These are phyloP conservation scores for Drosophila sulfurigaster DNA, from an alignment of 1,140 invertebrate genomes.

Conservation along the genomic window DNA sequence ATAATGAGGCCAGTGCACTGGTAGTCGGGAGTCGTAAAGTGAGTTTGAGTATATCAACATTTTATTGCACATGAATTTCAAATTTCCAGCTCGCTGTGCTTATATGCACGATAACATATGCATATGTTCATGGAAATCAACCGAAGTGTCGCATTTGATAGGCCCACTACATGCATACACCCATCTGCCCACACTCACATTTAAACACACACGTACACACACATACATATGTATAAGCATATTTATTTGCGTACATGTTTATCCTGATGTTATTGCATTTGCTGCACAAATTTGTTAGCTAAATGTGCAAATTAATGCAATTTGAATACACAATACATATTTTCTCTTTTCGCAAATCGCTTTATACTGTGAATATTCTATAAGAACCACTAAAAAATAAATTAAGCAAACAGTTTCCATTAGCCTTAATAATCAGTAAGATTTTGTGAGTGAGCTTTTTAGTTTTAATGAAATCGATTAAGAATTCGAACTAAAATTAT, in stretches of 20 bases:
- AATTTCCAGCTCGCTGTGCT: constrained; percentile 26
- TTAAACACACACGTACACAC: too few species aligned
- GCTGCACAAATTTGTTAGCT: constrained; percentile 26
- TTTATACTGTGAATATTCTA: too few species aligned
- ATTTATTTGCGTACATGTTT: constrained; percentile 7
- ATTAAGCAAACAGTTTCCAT: background rate
- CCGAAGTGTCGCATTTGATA: constrained; percentile 46
- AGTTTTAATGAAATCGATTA: too few species aligned
- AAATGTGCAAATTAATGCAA: constrained; percentile 48
- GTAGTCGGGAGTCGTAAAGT: too few species aligned
- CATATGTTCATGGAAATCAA: constrained; percentile 25
- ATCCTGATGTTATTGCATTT: constrained; percentile 46
- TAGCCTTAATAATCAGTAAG: too few species aligned
- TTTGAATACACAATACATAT: constrained; percentile 24
- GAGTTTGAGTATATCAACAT: constrained; percentile 43
- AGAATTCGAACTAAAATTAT: too few species aligned
- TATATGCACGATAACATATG: background rate
- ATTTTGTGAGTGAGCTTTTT: too few species aligned
- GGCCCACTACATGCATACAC: constrained; percentile 16
- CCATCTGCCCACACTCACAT: background rate
- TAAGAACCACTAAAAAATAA: background rate
- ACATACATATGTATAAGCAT: background rate
- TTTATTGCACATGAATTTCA: constrained; percentile 63
- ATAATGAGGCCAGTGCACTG: constrained; percentile 47
- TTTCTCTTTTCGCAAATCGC: background rate